A percentile compares a stretch with the other conserved stretches of the same genome.
Conservation (phyloP, 2,113 vertebrate species). For the Tachuris rubrigastra region DNA sequence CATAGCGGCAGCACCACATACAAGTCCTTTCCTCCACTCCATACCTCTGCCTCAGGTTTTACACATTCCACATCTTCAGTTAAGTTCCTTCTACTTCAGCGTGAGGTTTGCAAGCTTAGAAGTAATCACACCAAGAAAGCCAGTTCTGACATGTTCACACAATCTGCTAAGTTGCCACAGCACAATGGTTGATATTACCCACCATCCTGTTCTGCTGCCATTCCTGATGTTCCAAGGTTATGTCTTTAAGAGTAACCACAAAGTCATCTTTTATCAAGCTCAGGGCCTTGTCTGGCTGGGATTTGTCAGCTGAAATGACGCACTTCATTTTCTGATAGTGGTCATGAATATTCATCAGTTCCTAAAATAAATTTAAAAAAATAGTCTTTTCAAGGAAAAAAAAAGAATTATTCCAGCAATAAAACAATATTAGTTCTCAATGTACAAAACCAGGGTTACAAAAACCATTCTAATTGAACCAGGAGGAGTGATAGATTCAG, state of each 20-base stretch:
- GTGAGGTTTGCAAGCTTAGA: background rate
- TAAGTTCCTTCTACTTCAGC: background rate
- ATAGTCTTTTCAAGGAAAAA: background rate
- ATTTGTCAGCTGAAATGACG: slow-evolving; percentile 62
- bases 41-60: background rate
- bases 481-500: background rate
- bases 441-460: background rate
- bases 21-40: background rate
- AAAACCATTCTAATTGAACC: background rate
- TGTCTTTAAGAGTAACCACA: slow-evolving; percentile 74
- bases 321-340: slow-evolving; percentile 89
- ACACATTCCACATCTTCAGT: background rate
- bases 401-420: background rate
- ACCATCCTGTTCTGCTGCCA: slow-evolving; percentile 84
- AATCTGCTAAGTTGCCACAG: background rate
- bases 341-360: slow-evolving; percentile 87
- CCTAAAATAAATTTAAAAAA: slow-evolving; percentile 70
- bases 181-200: background rate
- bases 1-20: background rate
- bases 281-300: slow-evolving; percentile 70
- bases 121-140: background rate
- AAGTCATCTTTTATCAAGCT: slow-evolving; percentile 83
- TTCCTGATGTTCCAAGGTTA: slow-evolving; percentile 79
- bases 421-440: background rate
- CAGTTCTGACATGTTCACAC: background rate